Base-by-base conservation (phyloP, 2,113 vertebrate species). In the Cettia cetti region DNA sequence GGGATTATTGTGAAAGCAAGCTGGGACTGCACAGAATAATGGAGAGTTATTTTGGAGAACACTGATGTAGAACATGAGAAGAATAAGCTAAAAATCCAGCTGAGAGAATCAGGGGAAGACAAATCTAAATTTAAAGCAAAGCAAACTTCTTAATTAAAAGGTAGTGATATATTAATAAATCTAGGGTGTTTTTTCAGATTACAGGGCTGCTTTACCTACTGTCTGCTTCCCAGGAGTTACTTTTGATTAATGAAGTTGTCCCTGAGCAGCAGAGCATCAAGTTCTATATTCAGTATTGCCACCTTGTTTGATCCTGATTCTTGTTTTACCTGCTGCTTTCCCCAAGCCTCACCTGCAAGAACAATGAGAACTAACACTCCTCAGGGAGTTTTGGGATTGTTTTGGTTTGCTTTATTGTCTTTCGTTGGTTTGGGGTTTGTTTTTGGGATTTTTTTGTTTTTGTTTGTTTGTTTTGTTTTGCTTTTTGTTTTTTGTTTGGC, bases 1-100 rank as follows among this genome's bases (percentile, higher is more conserved):
- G 95, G 78, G 98, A 89, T 77, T 97, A 92, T 59, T 98, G 98
- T 92, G 97, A 98, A 86, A 87, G 86, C 10, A 95, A 98, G 96
- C 90, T 98, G 95, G 98, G 98, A 66, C 71, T 98, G 89, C 97
- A 98, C 18, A 96, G 97, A 44, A 77, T 94, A 59, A 96, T 89
- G 37, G 97, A 96, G 37, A 86, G 72, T 93, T 44, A 81, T 96
- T 26, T 74, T 93, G 45, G 94, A 97, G 74, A 98, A 94, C 79
- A 64, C 72, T 71, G 72, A 39, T 97, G 24, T 13, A 93, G 96
- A 96, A 82, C 92, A 35, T 6, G 97, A 98, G 82, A 91, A 97
- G n/a, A 96, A 95, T 4, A 80, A 97, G 19, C 92, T 98, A 49
- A 94, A 97, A 74, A 92, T 92, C 59, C 97, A 96, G 47, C 90